phyloP scores from a whole-genome alignment of 1,140 invertebrate species.

The Sitophilus oryzae region DNA sequence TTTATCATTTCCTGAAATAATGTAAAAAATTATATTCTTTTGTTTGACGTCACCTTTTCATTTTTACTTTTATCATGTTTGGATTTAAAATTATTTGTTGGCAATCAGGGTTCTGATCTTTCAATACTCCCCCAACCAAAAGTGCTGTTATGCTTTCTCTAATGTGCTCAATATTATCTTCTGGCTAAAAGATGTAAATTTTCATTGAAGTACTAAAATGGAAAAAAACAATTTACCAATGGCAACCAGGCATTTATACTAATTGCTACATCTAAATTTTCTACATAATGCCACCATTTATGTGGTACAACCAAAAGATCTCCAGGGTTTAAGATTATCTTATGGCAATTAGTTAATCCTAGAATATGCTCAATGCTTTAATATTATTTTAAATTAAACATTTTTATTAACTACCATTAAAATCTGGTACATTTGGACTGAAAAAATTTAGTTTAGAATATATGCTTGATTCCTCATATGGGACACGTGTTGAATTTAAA shows the following conservation, averaged over 20 bases:
- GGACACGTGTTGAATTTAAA: slow-evolving; percentile 78
- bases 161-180: slow-evolving; percentile 36
- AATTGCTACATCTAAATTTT: slow-evolving; percentile 67
- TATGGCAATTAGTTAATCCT: slow-evolving; percentile 50
- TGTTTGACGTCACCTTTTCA: not conserved
- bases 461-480: slow-evolving; percentile 95
- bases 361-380: slow-evolving; percentile 21
- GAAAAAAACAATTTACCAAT: slow-evolving; percentile 46
- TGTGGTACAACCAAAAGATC: slow-evolving; percentile 84
- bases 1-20: slow-evolving; percentile 12
- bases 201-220: slow-evolving; percentile 1
- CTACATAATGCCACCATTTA: slow-evolving; percentile 96
- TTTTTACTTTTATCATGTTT: slow-evolving; percentile 28
- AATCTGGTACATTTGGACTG: slow-evolving; percentile 46
- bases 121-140: slow-evolving; percentile 31
- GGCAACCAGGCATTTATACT: slow-evolving; percentile 87
- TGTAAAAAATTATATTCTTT: not conserved
- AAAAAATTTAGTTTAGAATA: slow-evolving; percentile 82
- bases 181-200: slow-evolving; percentile 24
- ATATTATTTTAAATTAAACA: slow-evolving; percentile 2
- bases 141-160: slow-evolving; percentile 36
- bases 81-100: slow-evolving; percentile 32
- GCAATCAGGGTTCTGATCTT: slow-evolving; percentile 13
- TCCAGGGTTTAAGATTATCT: slow-evolving; percentile 67
- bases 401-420: slow-evolving; percentile 25